Evolutionary conservation across 1,140 invertebrate genomes (phyloP).

Genomic region (Dreissena rostriformis): DNA sequence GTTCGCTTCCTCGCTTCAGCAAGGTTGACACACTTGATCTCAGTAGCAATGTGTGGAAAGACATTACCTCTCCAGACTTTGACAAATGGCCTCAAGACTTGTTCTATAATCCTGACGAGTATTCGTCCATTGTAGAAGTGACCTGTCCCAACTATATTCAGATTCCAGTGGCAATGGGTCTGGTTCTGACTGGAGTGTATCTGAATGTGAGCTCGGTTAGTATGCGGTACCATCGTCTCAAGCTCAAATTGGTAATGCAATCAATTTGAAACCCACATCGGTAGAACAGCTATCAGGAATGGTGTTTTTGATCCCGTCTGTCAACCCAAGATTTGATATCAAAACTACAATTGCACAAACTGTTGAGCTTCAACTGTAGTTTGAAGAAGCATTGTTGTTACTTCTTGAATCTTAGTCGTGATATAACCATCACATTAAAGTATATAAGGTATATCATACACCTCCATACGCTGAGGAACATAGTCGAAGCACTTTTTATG

Average conservation of each 20-base stretch:
- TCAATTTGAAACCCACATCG: not conserved
- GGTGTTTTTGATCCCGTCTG: slow-evolving; percentile 39
- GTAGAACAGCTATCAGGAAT: slow-evolving; percentile 16
- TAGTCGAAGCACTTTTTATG: too few relatives aligned
- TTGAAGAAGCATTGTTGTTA: too few relatives aligned
- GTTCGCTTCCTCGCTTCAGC: slow-evolving; percentile 22
- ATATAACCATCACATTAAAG: too few relatives aligned
- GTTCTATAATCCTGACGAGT: slow-evolving; percentile 40
- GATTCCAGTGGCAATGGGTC: slow-evolving; percentile 42
- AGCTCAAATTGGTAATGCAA: slow-evolving; percentile 42
- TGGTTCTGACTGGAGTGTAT: slow-evolving; percentile 37
- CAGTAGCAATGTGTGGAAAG: slow-evolving; percentile 17
- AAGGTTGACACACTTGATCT: slow-evolving; percentile 30
- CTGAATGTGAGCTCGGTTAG: slow-evolving; percentile 40
- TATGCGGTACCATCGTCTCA: slow-evolving; percentile 43
- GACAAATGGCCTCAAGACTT: slow-evolving; percentile 42
- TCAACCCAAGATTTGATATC: slow-evolving; percentile 6
- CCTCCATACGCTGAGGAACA: too few relatives aligned
- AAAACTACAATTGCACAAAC: not conserved
- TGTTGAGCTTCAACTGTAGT: too few relatives aligned
- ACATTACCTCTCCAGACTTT: slow-evolving; percentile 23
- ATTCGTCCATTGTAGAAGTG: slow-evolving; percentile 31
- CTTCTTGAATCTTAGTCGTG: too few relatives aligned
- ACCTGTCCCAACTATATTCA: slow-evolving; percentile 26
- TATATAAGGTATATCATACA: too few relatives aligned